These are phyloP conservation scores for Notiomystis cincta DNA, from an alignment of 2,113 vertebrate genomes.

Conservation along the genomic window DNA sequence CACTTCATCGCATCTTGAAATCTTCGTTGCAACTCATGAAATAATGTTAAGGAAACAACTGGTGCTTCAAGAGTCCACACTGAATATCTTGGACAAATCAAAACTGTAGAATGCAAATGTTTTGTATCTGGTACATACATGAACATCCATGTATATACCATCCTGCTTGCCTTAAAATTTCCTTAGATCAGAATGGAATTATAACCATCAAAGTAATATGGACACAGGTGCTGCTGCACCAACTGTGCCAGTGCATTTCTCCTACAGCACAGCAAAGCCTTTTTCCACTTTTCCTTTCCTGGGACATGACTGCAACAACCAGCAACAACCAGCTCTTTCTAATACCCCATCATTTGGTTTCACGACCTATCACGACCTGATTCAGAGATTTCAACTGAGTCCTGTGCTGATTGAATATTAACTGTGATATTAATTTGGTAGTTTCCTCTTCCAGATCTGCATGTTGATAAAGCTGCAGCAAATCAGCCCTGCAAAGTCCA, in stretches of 20 bases:
- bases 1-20: not conserved
- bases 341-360: not conserved
- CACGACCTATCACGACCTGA: not conserved
- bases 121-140: accelerated
- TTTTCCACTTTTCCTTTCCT: not conserved
- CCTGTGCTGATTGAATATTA: not conserved
- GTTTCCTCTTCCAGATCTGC: not conserved
- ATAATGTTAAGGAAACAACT: not conserved
- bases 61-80: not conserved
- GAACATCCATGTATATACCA: not conserved
- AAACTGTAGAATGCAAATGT: not conserved
- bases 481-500: not conserved
- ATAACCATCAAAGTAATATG: not conserved
- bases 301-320: not conserved
- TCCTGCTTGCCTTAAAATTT: not conserved
- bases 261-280: not conserved
- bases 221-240: accelerated
- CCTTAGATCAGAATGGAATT: not conserved
- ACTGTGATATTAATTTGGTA: not conserved
- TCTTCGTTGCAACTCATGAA: too few relatives aligned
- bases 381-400: not conserved
- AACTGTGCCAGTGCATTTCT: not conserved
- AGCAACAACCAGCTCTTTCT: not conserved
- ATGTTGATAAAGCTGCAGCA: not conserved
- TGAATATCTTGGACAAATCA: accelerated